Base-by-base conservation (phyloP, 92 coral and sea anemone species). In the Palythoa grandiflora region DNA sequence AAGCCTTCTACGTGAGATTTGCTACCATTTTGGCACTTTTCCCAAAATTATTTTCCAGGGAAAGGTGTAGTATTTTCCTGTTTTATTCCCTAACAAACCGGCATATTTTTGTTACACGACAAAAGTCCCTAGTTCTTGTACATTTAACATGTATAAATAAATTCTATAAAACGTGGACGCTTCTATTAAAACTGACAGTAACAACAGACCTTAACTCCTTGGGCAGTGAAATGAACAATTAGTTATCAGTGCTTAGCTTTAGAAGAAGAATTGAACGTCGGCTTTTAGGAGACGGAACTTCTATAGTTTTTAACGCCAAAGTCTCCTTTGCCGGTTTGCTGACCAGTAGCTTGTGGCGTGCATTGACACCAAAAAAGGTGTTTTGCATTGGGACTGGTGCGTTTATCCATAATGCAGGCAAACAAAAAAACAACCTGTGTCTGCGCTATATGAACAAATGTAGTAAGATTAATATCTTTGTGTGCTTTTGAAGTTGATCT, bases 281-380 rank as follows among this genome's bases (percentile, higher is more conserved):
- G 20, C 35, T 10, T 53, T 50, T 16, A 54, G 39, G 13, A 8
- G 38, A 77, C 16, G 47, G 20, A 77, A 54, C 13, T 11, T 1
- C 16, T 17, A 63, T 63, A 76, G 60, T 10, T n/a, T 6, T 51
- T 20, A 9, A 2, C 28, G 40, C 47, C 59, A 57, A 28, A 37
- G 44, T 65, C 68, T 36, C 13, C 14, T 20, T 65, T 50, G 40
- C 73, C 36, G 73, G 84, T 60, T 38, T 63, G 20, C 75, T 28
- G 39, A 80, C 85, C 85, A 39, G 85, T 61, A 80, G 73, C 85
- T 65, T 80, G 85, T 81, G 86, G 66, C 75, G 75, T 40, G 40
- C 59, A 65, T 17, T 81, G 63, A 28, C 35, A 77, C 83, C 68
- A 77, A 77, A 77, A 54, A 77, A 14, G 83, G 66, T 65, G 61